These are phyloP conservation scores for Poicephalus gulielmi DNA, from an alignment of 2,113 vertebrate species.

Conservation along the genomic window DNA sequence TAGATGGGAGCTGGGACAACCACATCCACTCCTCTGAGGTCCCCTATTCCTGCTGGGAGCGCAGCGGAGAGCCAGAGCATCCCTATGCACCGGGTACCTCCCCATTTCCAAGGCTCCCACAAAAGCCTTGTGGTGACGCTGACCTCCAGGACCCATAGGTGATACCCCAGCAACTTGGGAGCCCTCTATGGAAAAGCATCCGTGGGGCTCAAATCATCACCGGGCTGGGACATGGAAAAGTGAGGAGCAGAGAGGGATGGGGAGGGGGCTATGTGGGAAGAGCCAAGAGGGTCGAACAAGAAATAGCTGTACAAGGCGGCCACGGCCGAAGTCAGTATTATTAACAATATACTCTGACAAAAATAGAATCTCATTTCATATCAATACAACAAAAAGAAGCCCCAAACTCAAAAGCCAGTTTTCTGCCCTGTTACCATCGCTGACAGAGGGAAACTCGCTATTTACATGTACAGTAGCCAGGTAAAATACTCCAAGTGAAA, in stretches of 20 bases:
- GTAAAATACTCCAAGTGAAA: conserved; percentile 30
- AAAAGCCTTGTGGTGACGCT: background rate
- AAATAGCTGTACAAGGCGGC: conserved; percentile 72
- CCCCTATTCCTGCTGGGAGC: accelerated
- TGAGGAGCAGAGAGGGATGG: background rate
- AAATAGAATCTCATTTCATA: conserved; percentile 84
- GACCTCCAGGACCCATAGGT: background rate
- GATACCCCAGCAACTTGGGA: background rate
- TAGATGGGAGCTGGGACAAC: background rate
- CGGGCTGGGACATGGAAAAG: background rate
- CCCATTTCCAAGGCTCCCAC: background rate
- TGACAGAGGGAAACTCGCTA: conserved; percentile 68
- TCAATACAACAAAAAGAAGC: conserved; percentile 70
- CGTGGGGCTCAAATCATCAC: background rate
- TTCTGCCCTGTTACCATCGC: conserved; percentile 73
- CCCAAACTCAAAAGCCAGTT: conserved; percentile 28
- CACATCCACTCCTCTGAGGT: background rate
- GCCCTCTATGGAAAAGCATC: background rate
- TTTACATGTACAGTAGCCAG: conserved; percentile 77
- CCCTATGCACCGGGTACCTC: background rate
- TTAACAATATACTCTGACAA: conserved; percentile 84
- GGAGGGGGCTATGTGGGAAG: background rate
- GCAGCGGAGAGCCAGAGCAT: background rate
- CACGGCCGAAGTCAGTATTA: conserved; percentile 74
- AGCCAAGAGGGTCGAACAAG: conserved; percentile 24